Evolutionary conservation across 2,888 invertebrate genomes (phyloP).

Genomic region (Choreutis nemorana): DNA sequence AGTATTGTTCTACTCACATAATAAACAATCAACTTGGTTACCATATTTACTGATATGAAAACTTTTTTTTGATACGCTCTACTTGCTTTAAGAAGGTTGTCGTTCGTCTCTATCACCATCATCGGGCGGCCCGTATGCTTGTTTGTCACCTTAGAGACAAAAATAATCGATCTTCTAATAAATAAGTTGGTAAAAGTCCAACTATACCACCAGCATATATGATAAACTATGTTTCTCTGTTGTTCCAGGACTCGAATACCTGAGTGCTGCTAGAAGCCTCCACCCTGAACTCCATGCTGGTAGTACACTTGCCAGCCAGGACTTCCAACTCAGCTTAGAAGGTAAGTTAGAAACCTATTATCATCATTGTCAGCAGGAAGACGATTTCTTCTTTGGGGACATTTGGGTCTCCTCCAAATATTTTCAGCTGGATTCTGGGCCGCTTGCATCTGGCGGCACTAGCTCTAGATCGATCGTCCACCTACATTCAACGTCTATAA

Average conservation of each 20-base stretch:
- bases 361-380: background rate
- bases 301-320: conserved; percentile 81
- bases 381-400: background rate
- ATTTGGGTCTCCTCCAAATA: background rate
- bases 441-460: too few relatives aligned
- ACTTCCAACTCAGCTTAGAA: conserved; percentile 91
- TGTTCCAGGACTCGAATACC: conserved; percentile 55
- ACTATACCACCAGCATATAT: background rate
- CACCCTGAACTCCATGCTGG: conserved; percentile 70
- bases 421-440: too few relatives aligned
- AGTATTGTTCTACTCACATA: too few relatives aligned
- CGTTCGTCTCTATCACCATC: too few relatives aligned
- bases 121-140: background rate
- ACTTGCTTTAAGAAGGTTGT: too few relatives aligned
- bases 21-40: too few relatives aligned
- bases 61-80: too few relatives aligned
- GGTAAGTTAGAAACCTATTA: conserved; percentile 66
- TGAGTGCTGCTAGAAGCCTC: conserved; percentile 57
- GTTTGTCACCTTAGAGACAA: background rate
- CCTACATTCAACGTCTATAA: too few relatives aligned
- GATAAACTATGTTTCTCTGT: conserved; percentile 8
- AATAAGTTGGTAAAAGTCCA: too few relatives aligned
- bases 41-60: too few relatives aligned
- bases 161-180: too few relatives aligned
- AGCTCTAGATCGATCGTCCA: too few relatives aligned